A percentile compares a stretch with the other conserved stretches of the same genome.
phyloP scores from a whole-genome alignment of 2,113 vertebrate genomes.

The Triplophysa dalaica region DNA sequence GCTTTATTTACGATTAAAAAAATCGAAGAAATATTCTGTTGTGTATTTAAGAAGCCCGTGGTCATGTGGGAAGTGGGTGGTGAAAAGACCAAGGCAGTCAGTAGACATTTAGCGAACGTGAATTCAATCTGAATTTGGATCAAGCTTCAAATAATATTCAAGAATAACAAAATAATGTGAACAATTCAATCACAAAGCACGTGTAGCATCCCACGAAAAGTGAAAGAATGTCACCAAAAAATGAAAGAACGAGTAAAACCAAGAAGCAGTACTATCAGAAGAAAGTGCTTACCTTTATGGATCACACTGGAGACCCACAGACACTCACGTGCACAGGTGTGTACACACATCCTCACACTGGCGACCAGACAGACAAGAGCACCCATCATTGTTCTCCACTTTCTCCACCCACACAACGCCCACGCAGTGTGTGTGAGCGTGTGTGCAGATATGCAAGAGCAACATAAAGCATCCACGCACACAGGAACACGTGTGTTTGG shows the following conservation, averaged over 20 bases:
- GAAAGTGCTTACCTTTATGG: conserved; percentile 65
- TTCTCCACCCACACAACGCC: conserved; percentile 72
- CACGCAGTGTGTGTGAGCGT: conserved; percentile 41
- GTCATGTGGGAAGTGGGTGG: background rate
- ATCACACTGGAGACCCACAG: conserved; percentile 55
- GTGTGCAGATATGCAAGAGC: conserved; percentile 53
- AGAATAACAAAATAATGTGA: background rate
- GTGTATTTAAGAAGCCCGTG: conserved; percentile 1
- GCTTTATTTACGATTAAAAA: no score
- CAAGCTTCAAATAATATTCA: background rate
- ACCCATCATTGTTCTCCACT: conserved; percentile 74
- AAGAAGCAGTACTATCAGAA: conserved; percentile 39
- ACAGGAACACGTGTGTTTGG: conserved; percentile 42
- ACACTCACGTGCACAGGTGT: conserved; percentile 37
- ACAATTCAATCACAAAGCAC: background rate
- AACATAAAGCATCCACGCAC: conserved; percentile 48
- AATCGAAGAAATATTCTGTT: no score
- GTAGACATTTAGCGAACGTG: background rate
- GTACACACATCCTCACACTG: conserved; percentile 46
- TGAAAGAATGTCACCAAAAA: background rate
- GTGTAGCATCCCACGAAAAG: background rate
- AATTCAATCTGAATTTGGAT: background rate
- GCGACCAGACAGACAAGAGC: conserved; percentile 61
- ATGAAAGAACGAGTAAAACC: conserved; percentile 41
- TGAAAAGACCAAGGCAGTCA: conserved; percentile 26